Percentiles rank a stretch among this genome's conserved stretches.
phyloP scores from a whole-genome alignment of 2,113 vertebrate species.

The Peromyscus californicus region DNA sequence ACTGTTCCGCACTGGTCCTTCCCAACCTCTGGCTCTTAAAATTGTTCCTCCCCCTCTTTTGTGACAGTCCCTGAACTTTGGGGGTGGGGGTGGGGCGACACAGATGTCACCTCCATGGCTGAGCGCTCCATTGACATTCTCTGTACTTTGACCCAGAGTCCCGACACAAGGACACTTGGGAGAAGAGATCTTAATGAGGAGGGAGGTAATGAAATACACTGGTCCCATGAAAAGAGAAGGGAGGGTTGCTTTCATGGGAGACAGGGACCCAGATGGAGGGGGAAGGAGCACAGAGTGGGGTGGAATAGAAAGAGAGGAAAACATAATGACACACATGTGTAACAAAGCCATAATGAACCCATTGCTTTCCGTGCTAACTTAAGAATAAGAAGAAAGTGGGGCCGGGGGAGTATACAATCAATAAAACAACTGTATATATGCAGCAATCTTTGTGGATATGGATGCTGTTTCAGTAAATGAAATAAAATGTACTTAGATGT shows the following conservation, averaged over 20 bases:
- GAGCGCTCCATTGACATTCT: background rate
- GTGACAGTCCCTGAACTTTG: background rate
- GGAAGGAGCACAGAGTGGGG: background rate
- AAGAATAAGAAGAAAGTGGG: background rate
- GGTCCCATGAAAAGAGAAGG: background rate
- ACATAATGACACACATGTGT: too few relatives aligned
- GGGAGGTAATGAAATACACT: background rate
- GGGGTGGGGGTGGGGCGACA: background rate
- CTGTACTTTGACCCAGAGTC: background rate
- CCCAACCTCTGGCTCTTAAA: background rate
- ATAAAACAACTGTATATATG: background rate
- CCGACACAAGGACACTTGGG: background rate
- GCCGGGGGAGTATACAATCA: background rate
- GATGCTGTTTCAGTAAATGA: background rate
- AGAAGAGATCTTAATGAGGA: background rate
- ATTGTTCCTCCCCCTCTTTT: background rate
- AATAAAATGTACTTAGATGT: background rate
- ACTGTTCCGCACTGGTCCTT: background rate
- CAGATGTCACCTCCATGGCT: background rate
- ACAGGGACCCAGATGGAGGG: background rate
- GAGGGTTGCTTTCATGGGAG: background rate
- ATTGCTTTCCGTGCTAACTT: background rate
- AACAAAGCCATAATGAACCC: background rate
- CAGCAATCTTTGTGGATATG: background rate
- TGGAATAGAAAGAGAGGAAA: background rate